These are phyloP conservation scores for Leptatherina wallacei DNA, from an alignment of 2,797 vertebrate genomes.

Conservation along the genomic window DNA sequence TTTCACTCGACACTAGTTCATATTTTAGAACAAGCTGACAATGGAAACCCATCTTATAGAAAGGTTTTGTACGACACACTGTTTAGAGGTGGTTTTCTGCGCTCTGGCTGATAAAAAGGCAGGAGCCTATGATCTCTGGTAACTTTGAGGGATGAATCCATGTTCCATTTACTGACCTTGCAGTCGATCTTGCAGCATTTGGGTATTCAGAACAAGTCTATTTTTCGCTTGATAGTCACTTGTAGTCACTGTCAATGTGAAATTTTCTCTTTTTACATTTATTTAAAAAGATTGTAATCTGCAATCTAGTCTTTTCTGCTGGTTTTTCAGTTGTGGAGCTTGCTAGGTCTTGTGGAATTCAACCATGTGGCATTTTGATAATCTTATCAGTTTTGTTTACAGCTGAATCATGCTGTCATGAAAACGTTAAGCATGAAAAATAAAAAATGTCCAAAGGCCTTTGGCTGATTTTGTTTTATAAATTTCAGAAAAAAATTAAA, in stretches of 20 bases:
- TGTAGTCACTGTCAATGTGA: not conserved
- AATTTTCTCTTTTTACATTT: not conserved
- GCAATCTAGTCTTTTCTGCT: not conserved
- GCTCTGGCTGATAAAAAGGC: conserved; percentile 27
- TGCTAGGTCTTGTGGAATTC: not conserved
- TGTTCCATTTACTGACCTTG: conserved; percentile 28
- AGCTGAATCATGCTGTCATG: not conserved
- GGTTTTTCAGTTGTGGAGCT: not conserved
- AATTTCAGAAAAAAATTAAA: not conserved
- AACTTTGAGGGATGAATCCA: conserved; percentile 24
- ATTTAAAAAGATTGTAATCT: no score
- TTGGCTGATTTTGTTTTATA: not conserved
- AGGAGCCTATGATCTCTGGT: not conserved
- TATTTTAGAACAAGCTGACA: conserved; percentile 15
- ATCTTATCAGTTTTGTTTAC: not conserved
- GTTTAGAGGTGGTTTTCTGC: conserved; percentile 28
- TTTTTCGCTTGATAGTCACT: conserved; percentile 20
- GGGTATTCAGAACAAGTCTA: conserved; percentile 32
- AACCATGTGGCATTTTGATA: not conserved
- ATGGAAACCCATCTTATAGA: not conserved
- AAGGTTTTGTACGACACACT: not conserved
- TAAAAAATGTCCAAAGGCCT: conserved; percentile 3
- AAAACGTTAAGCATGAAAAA: conserved; percentile 4
- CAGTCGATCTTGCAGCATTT: conserved; percentile 29
- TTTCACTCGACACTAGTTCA: conserved; percentile 61